Conservation (phyloP, 2,797 vertebrate species). For the Tarsius wallacei region DNA sequence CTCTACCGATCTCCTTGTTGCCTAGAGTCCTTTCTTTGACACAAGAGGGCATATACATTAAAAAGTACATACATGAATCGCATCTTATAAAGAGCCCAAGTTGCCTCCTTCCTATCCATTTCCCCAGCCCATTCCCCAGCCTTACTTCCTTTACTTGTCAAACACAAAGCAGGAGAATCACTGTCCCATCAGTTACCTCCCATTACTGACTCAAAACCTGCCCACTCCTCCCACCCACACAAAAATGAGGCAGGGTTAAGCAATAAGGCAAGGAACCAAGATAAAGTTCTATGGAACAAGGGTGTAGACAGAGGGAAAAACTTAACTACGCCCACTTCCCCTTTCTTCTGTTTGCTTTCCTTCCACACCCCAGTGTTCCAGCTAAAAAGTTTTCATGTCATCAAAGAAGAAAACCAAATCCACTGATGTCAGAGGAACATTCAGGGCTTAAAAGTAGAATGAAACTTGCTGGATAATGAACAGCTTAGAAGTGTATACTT, state of each 20-base stretch:
- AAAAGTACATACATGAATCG: background rate
- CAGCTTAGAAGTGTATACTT: background rate
- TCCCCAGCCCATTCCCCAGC: background rate
- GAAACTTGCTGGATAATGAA: background rate
- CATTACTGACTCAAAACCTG: no score
- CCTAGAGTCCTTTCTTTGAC: background rate
- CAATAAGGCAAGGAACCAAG: background rate
- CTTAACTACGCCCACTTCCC: accelerated
- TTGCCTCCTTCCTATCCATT: background rate
- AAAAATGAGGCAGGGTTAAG: background rate
- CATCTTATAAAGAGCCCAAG: background rate
- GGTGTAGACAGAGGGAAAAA: background rate
- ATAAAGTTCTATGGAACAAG: background rate
- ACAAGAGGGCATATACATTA: background rate
- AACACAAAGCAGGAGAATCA: background rate
- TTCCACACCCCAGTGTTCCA: background rate
- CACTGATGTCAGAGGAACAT: background rate
- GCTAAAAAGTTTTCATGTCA: background rate
- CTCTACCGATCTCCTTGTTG: background rate
- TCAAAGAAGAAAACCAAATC: background rate
- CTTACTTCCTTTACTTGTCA: no score
- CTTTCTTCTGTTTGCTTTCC: background rate
- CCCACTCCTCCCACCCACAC: background rate
- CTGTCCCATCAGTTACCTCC: background rate
- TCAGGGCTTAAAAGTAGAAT: background rate